These are phyloP conservation scores for Otolemur crassicaudatus DNA, from an alignment of 2,797 vertebrate genomes.

Conservation along the genomic window DNA sequence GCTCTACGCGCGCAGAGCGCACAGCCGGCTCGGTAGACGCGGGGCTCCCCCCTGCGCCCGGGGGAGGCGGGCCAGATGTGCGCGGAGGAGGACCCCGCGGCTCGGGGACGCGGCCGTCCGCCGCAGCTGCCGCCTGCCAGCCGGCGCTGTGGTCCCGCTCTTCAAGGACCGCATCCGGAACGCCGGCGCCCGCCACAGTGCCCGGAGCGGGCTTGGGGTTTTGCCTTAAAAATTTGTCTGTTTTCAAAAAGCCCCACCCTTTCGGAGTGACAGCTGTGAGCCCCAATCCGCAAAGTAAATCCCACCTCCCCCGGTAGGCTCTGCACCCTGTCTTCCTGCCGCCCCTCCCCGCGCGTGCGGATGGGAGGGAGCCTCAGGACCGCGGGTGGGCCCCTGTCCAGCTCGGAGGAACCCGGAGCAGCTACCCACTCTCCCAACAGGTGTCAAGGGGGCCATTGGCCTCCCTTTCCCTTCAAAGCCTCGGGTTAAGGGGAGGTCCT, in stretches of 20 bases:
- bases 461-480: background rate
- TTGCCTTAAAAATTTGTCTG: constrained; percentile 56
- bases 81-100: constrained; percentile 56
- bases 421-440: constrained; percentile 49
- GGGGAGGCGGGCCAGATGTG: constrained; percentile 54
- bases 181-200: constrained; percentile 1
- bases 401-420: fast-evolving
- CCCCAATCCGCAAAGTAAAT: constrained; percentile 77
- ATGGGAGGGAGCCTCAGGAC: background rate
- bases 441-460: background rate
- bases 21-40: constrained; percentile 31
- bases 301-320: constrained; percentile 56
- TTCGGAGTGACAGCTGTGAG: constrained; percentile 78
- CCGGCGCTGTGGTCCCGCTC: background rate
- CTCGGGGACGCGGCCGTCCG: background rate
- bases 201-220: background rate
- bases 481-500: background rate
- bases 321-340: background rate
- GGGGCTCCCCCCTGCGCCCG: constrained; percentile 9
- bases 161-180: background rate
- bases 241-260: constrained; percentile 79
- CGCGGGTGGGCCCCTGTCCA: fast-evolving
- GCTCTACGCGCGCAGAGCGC: background rate
- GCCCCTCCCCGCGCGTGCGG: background rate
- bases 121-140: constrained; percentile 10